Evolutionary conservation across 2,113 vertebrate species (phyloP).

Genomic region (Panurus biarmicus): DNA sequence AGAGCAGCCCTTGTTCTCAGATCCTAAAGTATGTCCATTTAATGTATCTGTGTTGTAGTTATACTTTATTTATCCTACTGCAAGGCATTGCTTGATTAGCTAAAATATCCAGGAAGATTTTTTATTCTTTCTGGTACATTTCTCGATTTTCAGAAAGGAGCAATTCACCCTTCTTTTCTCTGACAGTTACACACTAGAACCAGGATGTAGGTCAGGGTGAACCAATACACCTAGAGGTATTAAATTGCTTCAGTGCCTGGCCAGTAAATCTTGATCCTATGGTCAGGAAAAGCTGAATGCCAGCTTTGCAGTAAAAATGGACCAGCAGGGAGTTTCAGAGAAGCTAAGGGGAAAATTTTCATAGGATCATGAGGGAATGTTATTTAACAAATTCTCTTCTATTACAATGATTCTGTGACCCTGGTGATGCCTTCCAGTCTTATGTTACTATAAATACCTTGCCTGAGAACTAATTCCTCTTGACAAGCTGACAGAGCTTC

Average conservation of each 20-base stretch:
- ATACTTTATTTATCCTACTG: neutral
- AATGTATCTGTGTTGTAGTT: neutral
- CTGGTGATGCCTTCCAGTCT: conserved; percentile 33
- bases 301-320: neutral
- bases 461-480: conserved; percentile 42
- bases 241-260: neutral
- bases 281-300: neutral
- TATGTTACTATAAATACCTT: conserved; percentile 52
- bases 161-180: neutral
- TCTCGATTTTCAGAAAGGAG: neutral
- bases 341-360: neutral
- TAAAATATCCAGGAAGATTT: neutral
- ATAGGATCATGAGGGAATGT: neutral
- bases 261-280: neutral
- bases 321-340: neutral
- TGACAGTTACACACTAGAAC: neutral
- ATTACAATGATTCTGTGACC: conserved; percentile 20
- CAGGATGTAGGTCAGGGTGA: conserved; percentile 13
- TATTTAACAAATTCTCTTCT: conserved; percentile 39
- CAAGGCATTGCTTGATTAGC: neutral
- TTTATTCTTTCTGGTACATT: neutral
- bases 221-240: neutral
- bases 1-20: neutral
- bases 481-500: conserved; percentile 27
- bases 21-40: neutral